Base-by-base conservation (phyloP, 92 coral and sea anemone genomes). In the Porites lobata region DNA sequence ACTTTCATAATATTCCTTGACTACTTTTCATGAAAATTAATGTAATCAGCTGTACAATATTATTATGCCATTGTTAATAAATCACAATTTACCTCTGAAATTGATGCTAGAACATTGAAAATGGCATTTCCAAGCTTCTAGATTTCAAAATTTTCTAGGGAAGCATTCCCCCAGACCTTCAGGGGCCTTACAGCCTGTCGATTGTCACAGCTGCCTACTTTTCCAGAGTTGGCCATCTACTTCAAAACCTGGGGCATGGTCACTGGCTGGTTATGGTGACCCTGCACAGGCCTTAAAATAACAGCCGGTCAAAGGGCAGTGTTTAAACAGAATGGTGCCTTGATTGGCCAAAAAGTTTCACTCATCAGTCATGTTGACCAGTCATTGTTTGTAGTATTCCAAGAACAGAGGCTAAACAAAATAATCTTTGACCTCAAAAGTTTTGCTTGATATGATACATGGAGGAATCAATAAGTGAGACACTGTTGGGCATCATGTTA, bases 61-160 rank as follows among this genome's bases (percentile, higher is more conserved):
- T n/a, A n/a, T n/a, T n/a, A 69, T 69, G 29, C 75, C 12, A 15
- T 26, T 69, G 75, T 69, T 18, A 69, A 69, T 24, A 38, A 69
- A 69, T 69, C 75, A 69, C 75, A 69, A 69, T 69, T 69, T 69
- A 69, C 22, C 53, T 38, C 77, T 72, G 53, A 72, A 72, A 29
- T 72, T 6, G 77, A 72, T 47, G 77, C 77, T 6, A 72, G 77
- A 72, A 72, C 77, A 22, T 22, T 72, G 52, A 38, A 47, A 72
- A 72, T 24, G 58, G 53, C 77, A 72, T 72, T 72, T 72, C 77
- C 77, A 24, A 72, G 58, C 77, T 72, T 72, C 77, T 72, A 65
- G 70, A 53, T 53, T 53, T 53, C 13, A 7, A 53, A 53, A 53
- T 18, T 65, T 65, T 11, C 70, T 65, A 19, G 9, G 58, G 58